These are phyloP conservation scores for Phrynocephalus vlangalii DNA, from an alignment of 2,797 vertebrate genomes.

Conservation along the genomic window DNA sequence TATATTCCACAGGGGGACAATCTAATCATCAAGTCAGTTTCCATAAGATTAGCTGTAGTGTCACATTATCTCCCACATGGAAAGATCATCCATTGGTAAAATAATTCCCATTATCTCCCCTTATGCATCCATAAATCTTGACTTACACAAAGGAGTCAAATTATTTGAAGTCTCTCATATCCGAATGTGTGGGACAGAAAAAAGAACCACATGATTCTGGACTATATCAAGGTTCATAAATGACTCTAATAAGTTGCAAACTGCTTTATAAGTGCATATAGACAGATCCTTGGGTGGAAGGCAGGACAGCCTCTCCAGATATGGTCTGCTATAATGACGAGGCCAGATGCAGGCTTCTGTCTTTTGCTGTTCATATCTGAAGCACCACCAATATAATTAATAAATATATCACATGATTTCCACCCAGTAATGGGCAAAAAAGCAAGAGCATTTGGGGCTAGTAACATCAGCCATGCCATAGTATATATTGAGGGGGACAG, in stretches of 20 bases:
- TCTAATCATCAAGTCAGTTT: constrained; percentile 46
- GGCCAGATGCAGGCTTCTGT: no score
- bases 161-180: constrained; percentile 44
- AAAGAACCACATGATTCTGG: neutral
- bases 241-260: neutral
- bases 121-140: constrained; percentile 51
- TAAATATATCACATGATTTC: no score
- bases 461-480: no score
- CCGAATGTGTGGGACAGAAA: constrained; percentile 12
- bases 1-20: constrained; percentile 38
- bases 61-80: constrained; percentile 44
- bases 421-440: no score
- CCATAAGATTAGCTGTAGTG: constrained; percentile 47
- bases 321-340: neutral
- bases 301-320: neutral
- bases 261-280: neutral
- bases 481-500: no score
- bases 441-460: no score
- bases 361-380: neutral
- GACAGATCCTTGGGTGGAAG: neutral
- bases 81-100: constrained; percentile 50
- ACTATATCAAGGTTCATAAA: neutral
- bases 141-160: constrained; percentile 53
- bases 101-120: constrained; percentile 54
- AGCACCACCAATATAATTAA: no score